A percentile compares a stretch with the other conserved stretches of the same genome.
Evolutionary conservation across 2,888 invertebrate species (phyloP).

Genomic region (Leptopterna dolabrata): DNA sequence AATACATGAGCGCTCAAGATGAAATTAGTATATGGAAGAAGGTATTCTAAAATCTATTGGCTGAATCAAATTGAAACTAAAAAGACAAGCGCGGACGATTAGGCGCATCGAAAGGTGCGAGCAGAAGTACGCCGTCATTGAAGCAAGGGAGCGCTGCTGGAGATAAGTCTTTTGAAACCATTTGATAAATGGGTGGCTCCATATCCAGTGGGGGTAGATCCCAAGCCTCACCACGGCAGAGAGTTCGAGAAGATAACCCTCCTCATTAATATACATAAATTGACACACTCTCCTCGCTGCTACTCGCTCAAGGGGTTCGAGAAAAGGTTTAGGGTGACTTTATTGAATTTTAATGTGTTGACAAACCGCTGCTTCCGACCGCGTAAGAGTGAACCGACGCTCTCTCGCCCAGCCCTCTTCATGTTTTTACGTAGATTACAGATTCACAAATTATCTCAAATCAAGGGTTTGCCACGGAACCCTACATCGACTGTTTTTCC

Average conservation of each 20-base stretch:
- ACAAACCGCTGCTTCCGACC: slow-evolving; percentile 37
- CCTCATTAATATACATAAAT: slow-evolving; percentile 55
- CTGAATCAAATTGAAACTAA: background rate
- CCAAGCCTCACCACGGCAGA: background rate
- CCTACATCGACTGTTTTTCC: background rate
- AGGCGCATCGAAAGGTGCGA: slow-evolving; percentile 15
- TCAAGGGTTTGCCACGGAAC: background rate
- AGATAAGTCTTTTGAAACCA: slow-evolving; percentile 38
- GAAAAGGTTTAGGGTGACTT: slow-evolving; percentile 35
- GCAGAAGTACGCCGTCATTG: slow-evolving; percentile 24
- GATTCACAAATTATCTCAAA: slow-evolving; percentile 37
- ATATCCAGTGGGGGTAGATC: slow-evolving; percentile 10
- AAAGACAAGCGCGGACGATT: slow-evolving; percentile 1
- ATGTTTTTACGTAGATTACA: slow-evolving; percentile 32
- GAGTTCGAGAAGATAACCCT: slow-evolving; percentile 38
- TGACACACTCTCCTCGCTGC: slow-evolving; percentile 44
- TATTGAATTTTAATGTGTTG: slow-evolving; percentile 56
- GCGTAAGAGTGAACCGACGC: slow-evolving; percentile 7
- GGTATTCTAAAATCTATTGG: background rate
- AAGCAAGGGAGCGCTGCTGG: background rate
- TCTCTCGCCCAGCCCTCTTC: background rate
- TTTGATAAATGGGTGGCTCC: slow-evolving; percentile 36
- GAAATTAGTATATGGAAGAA: background rate
- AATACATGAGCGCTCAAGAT: background rate
- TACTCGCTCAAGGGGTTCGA: background rate